phyloP scores from a whole-genome alignment of 2,888 invertebrate genomes.

The Trileptium ribeirensis region DNA sequence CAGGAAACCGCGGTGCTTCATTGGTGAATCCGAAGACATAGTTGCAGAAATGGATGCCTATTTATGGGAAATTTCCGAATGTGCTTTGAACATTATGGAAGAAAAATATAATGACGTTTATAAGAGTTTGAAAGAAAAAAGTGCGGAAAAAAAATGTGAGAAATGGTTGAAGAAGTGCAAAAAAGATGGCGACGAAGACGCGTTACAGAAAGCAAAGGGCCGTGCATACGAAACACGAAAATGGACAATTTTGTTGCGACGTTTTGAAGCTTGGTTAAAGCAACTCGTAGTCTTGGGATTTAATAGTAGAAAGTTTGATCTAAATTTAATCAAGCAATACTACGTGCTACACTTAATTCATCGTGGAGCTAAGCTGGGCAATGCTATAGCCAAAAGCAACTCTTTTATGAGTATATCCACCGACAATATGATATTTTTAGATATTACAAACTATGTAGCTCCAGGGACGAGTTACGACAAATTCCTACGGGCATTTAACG shows the following conservation, averaged over 20 bases:
- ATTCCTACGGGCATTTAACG: neutral
- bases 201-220: neutral
- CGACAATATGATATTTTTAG: neutral
- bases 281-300: neutral
- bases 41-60: too few relatives aligned
- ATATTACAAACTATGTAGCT: slow-evolving; percentile 13
- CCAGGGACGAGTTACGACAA: neutral
- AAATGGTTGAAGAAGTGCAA: too few relatives aligned
- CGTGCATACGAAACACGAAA: neutral
- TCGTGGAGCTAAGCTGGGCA: neutral
- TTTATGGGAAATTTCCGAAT: too few relatives aligned
- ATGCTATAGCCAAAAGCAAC: neutral
- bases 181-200: too few relatives aligned
- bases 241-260: neutral
- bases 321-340: neutral
- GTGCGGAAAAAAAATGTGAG: too few relatives aligned
- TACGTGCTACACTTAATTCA: neutral
- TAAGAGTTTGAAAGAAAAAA: too few relatives aligned
- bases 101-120: too few relatives aligned
- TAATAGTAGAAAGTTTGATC: slow-evolving; percentile 8
- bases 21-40: too few relatives aligned
- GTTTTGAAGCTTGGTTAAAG: neutral
- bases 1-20: too few relatives aligned
- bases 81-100: too few relatives aligned
- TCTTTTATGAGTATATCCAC: neutral